Percentiles rank a stretch among this genome's conserved stretches.
Evolutionary conservation across 2,797 vertebrate species (phyloP).

Genomic region (Schizopygopsis pylzovi): DNA sequence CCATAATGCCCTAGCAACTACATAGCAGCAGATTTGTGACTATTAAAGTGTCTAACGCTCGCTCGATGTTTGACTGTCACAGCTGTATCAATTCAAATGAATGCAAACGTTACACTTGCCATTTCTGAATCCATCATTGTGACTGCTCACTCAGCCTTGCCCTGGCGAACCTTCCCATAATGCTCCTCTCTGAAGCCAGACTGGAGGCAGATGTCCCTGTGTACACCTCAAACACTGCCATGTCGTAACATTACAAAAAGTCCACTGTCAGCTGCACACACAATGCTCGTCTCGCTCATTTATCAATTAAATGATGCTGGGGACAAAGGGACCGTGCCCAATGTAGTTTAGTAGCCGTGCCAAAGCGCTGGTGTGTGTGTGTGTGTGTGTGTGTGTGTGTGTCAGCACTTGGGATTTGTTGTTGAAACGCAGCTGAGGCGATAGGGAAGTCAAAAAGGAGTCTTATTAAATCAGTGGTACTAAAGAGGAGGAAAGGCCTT

Average conservation of each 20-base stretch:
- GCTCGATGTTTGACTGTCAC: not conserved
- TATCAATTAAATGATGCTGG: slow-evolving; percentile 53
- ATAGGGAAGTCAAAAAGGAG: slow-evolving; percentile 40
- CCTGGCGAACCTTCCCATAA: slow-evolving; percentile 40
- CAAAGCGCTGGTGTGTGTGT: not conserved
- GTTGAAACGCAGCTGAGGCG: slow-evolving; percentile 30
- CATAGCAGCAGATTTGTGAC: not conserved
- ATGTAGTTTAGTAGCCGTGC: slow-evolving; percentile 24
- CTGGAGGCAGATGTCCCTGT: slow-evolving; percentile 46
- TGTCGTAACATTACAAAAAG: slow-evolving; percentile 54
- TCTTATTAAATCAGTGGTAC: slow-evolving; percentile 52
- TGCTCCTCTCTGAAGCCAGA: slow-evolving; percentile 39
- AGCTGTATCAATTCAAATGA: slow-evolving; percentile 17
- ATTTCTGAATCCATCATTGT: slow-evolving; percentile 39
- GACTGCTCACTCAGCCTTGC: slow-evolving; percentile 8
- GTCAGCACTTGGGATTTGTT: slow-evolving; percentile 20
- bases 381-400: slow-evolving; percentile 37
- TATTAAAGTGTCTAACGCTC: not conserved
- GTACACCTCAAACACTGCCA: slow-evolving; percentile 48
- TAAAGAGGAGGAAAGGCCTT: slow-evolving; percentile 46
- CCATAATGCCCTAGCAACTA: not conserved
- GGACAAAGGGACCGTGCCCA: slow-evolving; percentile 53
- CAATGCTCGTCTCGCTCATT: slow-evolving; percentile 46
- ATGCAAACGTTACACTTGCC: slow-evolving; percentile 11
- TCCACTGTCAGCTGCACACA: slow-evolving; percentile 45